Evolutionary conservation across 2,888 invertebrate species (phyloP).

Genomic region (Icerya purchasi): DNA sequence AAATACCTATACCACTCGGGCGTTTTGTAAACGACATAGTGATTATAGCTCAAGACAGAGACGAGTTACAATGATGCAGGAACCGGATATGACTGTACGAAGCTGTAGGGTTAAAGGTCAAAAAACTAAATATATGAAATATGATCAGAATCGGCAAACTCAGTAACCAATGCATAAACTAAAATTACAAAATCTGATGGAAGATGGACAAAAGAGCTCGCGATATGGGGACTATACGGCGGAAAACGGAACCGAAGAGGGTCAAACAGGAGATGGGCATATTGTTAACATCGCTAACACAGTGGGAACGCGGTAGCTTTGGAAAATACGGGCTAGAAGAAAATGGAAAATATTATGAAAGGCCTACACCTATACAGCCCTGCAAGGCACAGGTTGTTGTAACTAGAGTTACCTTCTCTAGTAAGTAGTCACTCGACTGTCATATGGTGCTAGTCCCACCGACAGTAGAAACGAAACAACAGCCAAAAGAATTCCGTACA

Average conservation of each 20-base stretch:
- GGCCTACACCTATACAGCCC: no score
- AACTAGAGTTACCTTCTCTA: no score
- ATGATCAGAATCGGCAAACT: neutral
- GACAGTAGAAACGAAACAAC: no score
- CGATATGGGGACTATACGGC: neutral
- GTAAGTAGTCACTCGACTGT: no score
- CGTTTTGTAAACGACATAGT: neutral
- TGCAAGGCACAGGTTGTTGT: no score
- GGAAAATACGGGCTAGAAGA: neutral
- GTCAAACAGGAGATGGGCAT: neutral
- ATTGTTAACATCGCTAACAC: neutral
- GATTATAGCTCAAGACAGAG: neutral
- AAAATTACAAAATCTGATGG: neutral
- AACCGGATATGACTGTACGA: neutral
- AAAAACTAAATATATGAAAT: neutral
- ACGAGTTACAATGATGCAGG: neutral
- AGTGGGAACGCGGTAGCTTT: neutral
- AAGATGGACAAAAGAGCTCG: neutral
- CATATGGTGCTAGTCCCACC: no score
- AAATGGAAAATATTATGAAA: neutral
- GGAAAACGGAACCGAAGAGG: neutral
- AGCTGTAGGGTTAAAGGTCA: neutral
- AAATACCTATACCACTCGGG: neutral
- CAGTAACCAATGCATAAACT: neutral
- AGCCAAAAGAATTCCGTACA: no score